Conservation (phyloP, 2,113 vertebrate species). For the Heliornis fulica region DNA sequence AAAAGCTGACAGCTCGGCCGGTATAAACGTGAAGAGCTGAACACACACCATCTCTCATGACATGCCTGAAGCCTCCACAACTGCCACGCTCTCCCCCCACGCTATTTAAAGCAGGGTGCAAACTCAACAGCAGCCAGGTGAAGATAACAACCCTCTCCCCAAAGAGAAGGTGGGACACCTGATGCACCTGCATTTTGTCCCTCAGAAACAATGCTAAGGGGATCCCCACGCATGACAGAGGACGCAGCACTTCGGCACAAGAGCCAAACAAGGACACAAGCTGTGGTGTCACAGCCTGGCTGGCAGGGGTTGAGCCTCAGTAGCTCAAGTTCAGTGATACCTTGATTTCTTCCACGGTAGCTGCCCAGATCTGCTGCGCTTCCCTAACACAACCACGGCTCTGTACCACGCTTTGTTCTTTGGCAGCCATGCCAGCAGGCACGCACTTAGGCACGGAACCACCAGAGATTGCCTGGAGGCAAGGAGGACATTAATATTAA, state of each 20-base stretch:
- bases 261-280: background rate
- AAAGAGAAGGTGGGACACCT: background rate
- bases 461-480: background rate
- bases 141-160: background rate
- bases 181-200: background rate
- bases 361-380: background rate
- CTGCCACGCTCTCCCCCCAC: background rate
- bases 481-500: background rate
- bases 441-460: background rate
- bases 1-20: fast-evolving
- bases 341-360: background rate
- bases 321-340: fast-evolving
- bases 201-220: background rate
- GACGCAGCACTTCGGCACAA: fast-evolving
- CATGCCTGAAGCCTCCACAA: background rate
- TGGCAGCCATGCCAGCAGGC: background rate
- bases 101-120: background rate
- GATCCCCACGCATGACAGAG: background rate
- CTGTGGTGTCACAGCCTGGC: background rate
- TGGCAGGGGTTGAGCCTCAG: background rate
- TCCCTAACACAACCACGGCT: background rate
- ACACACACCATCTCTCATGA: background rate
- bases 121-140: background rate
- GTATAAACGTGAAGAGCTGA: background rate
- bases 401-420: background rate